Base-by-base conservation (phyloP, 2,797 vertebrate genomes). In the Cuniculus paca region DNA sequence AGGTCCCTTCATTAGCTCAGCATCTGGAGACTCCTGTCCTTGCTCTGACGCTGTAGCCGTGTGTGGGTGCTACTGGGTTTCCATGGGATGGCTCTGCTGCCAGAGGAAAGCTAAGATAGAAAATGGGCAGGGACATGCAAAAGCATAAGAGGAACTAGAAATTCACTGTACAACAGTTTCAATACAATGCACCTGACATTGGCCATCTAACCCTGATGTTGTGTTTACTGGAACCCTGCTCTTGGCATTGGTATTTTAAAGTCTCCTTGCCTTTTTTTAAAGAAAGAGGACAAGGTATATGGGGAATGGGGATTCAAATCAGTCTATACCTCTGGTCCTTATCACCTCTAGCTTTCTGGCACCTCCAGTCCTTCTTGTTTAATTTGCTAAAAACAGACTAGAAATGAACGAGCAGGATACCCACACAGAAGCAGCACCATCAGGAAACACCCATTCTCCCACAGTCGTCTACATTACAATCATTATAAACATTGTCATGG, bases 371-470 rank as follows among this genome's bases (percentile, higher is more conserved):
- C 39, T 94, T 65, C 74, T 17, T 78, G 28, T 13, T 90, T 56
- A 34, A 26, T 87, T 65, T 78, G 42, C 48, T 95, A 79, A 81
- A 79, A 78, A 24, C 45, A 70, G 39, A 72, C 81, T 42, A 56
- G 60, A 84, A 36, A 85, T 36, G 42, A 83, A n/a, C 31, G 48
- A 74, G 56, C 75, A 28, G 45, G 74, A 97, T 36, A 83, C 2
- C 31, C 54, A 11, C 84, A 12, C 1, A 68, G 6, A 19, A 65
- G 22, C 31, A 80, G 13, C 26, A 54, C 10, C 48, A 50, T 68
- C 68, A 75, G 31, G 50, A 78, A 84, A 8, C 0, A 7, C 24
- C 50, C 28, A 42, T 72, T 26, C 31, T 2, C 48, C 24, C 9
- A 8, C 39, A 89, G 54, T 45, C 36, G 19, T 80, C 79, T 70